Base-by-base conservation (phyloP, 2,888 invertebrate species). In the Pegoplata infirma region DNA sequence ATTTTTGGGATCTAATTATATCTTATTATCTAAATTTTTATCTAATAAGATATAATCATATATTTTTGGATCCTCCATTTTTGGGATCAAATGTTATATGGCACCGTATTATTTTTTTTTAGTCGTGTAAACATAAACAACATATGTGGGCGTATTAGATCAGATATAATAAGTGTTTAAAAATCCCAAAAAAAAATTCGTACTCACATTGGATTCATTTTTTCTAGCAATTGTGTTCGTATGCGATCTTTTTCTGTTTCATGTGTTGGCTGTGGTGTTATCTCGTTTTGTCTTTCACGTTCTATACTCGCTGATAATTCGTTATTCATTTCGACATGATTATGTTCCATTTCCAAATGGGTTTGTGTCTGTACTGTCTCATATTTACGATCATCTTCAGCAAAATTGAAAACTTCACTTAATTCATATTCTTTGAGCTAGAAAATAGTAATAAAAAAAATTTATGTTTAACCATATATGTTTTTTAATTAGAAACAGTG, bases 341-440 rank as follows among this genome's bases (percentile, higher is more conserved):
- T 89, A 81, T 89, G 89, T 81, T 89, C 89, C 75, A 87, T 85
- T 82, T 89, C 89, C 80, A 89, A 85, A 81, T 89, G 89, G n/a
- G 88, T 88, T 82, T 87, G 88, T 32, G 89, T 89, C 81, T 86
- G 86, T 12, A 94, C 90, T 49, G 94, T 93, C 87, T 94, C 94
- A 90, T 94, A 94, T 87, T 92, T 91, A 81, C 92, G 91, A 85
- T 95, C 95, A 89, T 96, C 95, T 88, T 95, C 95, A 83, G 92
- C 91, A 86, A 94, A 94, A 90, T 96, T 95, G 90, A 96, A 96
- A 81, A 95, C 95, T 90, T 96, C 96, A 82, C 95, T 94, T 82
- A 96, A 90, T 88, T 96, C 96, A 91, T 96, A 97, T 90, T 96
- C 96, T 85, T 94, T 95, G 81, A 96, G 91, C 96, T 96, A 91